Base-by-base conservation (phyloP, 2,113 vertebrate species). In the Sporophila hypoxantha region DNA sequence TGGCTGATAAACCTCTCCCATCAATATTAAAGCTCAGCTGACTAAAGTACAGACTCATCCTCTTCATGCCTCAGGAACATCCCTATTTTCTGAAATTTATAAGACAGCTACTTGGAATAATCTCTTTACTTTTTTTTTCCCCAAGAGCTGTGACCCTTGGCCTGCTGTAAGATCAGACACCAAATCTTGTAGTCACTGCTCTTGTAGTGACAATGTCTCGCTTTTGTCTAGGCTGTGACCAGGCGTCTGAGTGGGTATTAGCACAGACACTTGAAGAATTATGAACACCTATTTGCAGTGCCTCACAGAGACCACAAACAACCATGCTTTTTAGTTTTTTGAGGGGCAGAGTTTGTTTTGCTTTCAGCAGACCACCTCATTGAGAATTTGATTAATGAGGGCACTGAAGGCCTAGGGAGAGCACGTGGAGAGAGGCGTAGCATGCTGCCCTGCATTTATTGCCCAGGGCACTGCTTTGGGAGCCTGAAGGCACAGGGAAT, bases 1-100 rank as follows among this genome's bases (percentile, higher is more conserved):
- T 91, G 90, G 87, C 78, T 90, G 78, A 85, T 93, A 94, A 94
- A 94, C 47, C 67, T 90, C 67, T 93, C 17, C 56, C 18, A 30
- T 79, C 68, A 44, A 47, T 91, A 74, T 74, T 87, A 89, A 79
- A 89, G 71, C 81, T 90, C 64, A 69, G 62, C 78, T 87, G 81
- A 56, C 87, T 74, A 29, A 82, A 93, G 60, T 47, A 77, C 69
- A 75, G 61, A 8, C 36, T 88, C 67, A 82, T 94, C 91, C 60
- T 82, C 84, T 84, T 84, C 66, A 15, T 90, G 88, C 74, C 67
- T 86, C 64, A 62, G 60, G 56, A 88, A 70, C 60, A 70, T 79
- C 78, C 39, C 52, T 62, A 12, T 93, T 89, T 82, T 82, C 71
- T 91, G 76, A 84, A 88, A 76, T 87, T 85, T 90, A 9, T 82